Evolutionary conservation across 2,797 vertebrate genomes (phyloP).

Genomic region (Takifugu ocellatus): DNA sequence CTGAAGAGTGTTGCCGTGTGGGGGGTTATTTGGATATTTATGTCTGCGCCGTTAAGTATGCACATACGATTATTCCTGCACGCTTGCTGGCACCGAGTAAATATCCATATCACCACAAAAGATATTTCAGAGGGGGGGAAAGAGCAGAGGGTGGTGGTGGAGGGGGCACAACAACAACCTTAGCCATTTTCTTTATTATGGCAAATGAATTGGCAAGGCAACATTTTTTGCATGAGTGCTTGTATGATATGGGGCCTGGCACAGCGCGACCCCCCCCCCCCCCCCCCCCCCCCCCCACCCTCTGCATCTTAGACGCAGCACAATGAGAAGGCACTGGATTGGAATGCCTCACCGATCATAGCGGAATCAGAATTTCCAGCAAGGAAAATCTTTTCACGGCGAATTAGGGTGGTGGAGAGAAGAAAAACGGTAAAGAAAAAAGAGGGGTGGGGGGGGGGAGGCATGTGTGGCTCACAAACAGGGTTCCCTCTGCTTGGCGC

Average conservation of each 20-base stretch:
- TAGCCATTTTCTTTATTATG: conserved; percentile 72
- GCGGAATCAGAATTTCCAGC: conserved; percentile 99
- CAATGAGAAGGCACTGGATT: conserved; percentile 98
- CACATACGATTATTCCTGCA: conserved; percentile 61
- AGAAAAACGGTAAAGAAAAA: conserved; percentile 89
- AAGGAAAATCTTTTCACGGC: conserved; percentile 99
- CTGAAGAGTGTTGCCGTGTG: conserved; percentile 34
- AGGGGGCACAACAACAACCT: conserved; percentile 52
- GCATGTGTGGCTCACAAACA: conserved; percentile 89
- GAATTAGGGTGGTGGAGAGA: conserved; percentile 89
- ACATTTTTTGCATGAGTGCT: conserved; percentile 94
- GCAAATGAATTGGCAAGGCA: conserved; percentile 83
- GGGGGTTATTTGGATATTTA: conserved; percentile 54
- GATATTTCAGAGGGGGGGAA: conserved; percentile 47
- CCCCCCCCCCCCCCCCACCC: not conserved
- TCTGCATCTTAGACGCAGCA: conserved; percentile 87
- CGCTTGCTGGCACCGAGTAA: conserved; percentile 51
- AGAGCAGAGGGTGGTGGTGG: conserved; percentile 3
- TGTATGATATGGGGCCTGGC: conserved; percentile 86
- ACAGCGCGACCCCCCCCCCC: conserved; percentile 64
- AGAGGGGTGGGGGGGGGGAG: conserved; percentile 78
- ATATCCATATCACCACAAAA: conserved; percentile 65
- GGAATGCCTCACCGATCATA: conserved; percentile 99
- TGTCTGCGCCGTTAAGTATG: conserved; percentile 53
- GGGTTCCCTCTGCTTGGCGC: conserved; percentile 82